Conservation (phyloP, 2,888 invertebrate species). For the Ennomos erosarius region DNA sequence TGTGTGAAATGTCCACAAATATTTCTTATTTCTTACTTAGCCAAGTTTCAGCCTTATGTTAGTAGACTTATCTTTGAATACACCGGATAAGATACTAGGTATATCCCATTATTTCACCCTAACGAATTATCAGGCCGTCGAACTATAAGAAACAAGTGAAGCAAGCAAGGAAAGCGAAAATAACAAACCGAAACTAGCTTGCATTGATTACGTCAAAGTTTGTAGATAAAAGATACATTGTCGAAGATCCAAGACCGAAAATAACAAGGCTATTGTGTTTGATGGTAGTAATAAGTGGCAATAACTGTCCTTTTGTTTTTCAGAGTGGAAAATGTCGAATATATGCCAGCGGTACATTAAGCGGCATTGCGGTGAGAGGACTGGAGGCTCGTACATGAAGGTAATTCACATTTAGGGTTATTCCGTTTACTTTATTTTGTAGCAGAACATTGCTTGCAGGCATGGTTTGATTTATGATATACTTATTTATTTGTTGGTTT, state of each 20-base stretch:
- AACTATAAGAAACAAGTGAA: slow-evolving; percentile 23
- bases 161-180: slow-evolving; percentile 23
- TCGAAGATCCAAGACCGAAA: slow-evolving; percentile 27
- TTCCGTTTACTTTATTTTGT: not conserved
- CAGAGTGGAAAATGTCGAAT: slow-evolving; percentile 78
- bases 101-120: slow-evolving; percentile 17
- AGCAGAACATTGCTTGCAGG: no score
- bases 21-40: no score
- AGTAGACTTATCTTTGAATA: not conserved
- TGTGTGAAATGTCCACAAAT: no score
- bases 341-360: slow-evolving; percentile 75
- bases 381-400: slow-evolving; percentile 80
- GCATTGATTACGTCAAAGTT: slow-evolving; percentile 35
- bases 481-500: no score
- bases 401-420: slow-evolving; percentile 34
- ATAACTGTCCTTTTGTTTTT: slow-evolving; percentile 54
- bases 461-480: no score
- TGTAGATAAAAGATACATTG: slow-evolving; percentile 35
- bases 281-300: slow-evolving; percentile 25
- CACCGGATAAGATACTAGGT: not conserved
- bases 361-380: slow-evolving; percentile 69
- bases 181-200: slow-evolving; percentile 32
- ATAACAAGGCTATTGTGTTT: slow-evolving; percentile 42
- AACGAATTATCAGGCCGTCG: slow-evolving; percentile 10
- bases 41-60: no score